phyloP scores from a whole-genome alignment of 2,797 vertebrate genomes.

The Melanotaenia trifasciata region DNA sequence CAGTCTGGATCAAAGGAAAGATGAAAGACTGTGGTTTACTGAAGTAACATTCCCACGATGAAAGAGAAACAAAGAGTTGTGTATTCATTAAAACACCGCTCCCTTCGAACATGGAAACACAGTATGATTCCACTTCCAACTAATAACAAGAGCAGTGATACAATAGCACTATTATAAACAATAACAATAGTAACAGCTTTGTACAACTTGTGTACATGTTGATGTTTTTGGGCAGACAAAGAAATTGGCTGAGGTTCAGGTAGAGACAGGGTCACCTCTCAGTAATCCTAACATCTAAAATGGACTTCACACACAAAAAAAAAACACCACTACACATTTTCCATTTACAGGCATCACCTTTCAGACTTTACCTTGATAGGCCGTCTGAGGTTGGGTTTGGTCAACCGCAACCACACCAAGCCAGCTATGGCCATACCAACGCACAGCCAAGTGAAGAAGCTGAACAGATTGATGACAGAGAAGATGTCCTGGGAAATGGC shows the following conservation, averaged over 20 bases:
- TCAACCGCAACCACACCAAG: constrained; percentile 81
- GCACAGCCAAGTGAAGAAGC: constrained; percentile 86
- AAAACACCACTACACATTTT: neutral
- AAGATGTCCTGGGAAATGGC: constrained; percentile 84
- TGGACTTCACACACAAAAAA: neutral
- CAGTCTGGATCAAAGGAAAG: constrained; percentile 41
- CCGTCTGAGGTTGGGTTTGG: constrained; percentile 75
- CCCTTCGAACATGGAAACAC: constrained; percentile 44
- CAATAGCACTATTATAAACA: constrained; percentile 57
- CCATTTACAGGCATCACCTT: neutral
- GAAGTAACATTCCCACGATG: constrained; percentile 57
- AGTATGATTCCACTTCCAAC: constrained; percentile 49
- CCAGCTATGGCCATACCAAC: constrained; percentile 83
- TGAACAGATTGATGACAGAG: constrained; percentile 86
- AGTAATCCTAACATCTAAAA: neutral
- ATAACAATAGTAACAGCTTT: constrained; percentile 15
- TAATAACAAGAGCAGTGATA: constrained; percentile 46
- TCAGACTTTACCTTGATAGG: constrained; percentile 80
- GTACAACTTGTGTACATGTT: constrained; percentile 41
- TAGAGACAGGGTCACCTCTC: constrained; percentile 4
- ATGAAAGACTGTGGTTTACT: constrained; percentile 60
- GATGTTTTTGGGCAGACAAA: constrained; percentile 43
- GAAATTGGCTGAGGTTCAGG: constrained; percentile 17
- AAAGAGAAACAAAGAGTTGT: constrained; percentile 59
- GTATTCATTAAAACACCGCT: constrained; percentile 37